Evolutionary conservation across 2,113 vertebrate genomes (phyloP).

Genomic region (Mormoops blainvillei): DNA sequence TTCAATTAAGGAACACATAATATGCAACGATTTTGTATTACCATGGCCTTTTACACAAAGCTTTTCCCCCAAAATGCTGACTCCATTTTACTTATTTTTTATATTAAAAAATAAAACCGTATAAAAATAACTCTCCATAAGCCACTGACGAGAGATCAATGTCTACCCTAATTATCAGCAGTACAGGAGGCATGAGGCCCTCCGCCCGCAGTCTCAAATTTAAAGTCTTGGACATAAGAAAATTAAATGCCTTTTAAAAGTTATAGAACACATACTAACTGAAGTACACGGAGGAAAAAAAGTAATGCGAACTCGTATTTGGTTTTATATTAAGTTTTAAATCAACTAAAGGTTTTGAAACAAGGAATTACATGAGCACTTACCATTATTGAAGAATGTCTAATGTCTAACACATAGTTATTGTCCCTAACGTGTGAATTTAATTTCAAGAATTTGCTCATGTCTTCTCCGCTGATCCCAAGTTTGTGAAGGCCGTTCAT

Average conservation of each 20-base stretch:
- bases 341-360: background rate
- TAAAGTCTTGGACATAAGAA: background rate
- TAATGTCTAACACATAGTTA: conserved; percentile 91
- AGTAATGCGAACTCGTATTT: background rate
- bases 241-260: background rate
- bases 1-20: background rate
- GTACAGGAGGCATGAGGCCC: background rate
- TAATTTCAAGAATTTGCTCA: conserved; percentile 86
- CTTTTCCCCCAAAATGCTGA: background rate
- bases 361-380: conserved; percentile 62
- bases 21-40: background rate
- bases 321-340: background rate
- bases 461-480: conserved; percentile 85
- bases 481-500: conserved; percentile 92
- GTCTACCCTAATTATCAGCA: background rate
- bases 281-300: background rate
- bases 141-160: background rate
- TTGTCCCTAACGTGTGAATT: conserved; percentile 80
- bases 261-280: background rate
- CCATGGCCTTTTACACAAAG: background rate
- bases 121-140: background rate
- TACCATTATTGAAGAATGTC: conserved; percentile 90
- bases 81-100: background rate
- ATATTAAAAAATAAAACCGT: background rate
- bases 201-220: background rate